These are phyloP conservation scores for Druon quercuslanigerum DNA, from an alignment of 1,140 invertebrate species.

Conservation along the genomic window DNA sequence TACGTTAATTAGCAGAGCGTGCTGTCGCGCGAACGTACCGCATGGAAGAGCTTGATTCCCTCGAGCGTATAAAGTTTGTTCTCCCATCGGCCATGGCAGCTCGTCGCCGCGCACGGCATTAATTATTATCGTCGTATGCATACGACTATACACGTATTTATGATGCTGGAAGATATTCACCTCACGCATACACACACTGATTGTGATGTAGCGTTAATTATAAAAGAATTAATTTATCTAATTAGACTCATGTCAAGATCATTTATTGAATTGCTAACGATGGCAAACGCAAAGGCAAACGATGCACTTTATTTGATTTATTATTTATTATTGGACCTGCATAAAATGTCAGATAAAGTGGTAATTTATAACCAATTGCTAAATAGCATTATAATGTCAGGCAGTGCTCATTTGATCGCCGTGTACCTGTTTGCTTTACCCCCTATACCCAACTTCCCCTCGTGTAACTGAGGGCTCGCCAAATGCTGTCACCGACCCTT, in stretches of 20 bases:
- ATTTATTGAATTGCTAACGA: constrained; percentile 20
- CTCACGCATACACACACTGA: neutral
- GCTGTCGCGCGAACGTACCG: constrained; percentile 25
- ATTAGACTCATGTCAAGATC: neutral
- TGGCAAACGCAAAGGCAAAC: neutral
- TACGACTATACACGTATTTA: constrained; percentile 9
- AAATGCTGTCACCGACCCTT: too few relatives aligned
- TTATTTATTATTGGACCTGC: constrained; percentile 4
- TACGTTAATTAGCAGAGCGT: constrained; percentile 29
- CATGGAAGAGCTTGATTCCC: constrained; percentile 29
- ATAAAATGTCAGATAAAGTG: neutral
- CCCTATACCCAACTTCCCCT: too few relatives aligned
- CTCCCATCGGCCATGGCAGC: constrained; percentile 23
- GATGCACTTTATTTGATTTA: neutral
- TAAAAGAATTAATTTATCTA: constrained; percentile 21
- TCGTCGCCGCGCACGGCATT: constrained; percentile 11
- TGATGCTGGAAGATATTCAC: constrained; percentile 1
- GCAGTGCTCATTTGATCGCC: too few relatives aligned
- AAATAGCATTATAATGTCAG: neutral
- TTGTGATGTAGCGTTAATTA: constrained; percentile 22
- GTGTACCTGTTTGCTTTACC: too few relatives aligned
- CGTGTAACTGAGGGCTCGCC: too few relatives aligned
- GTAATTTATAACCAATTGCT: neutral
- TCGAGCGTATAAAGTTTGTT: constrained; percentile 21
- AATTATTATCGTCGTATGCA: constrained; percentile 29